phyloP scores from a whole-genome alignment of 2,888 invertebrate genomes.

The Deroplatys truncata region DNA sequence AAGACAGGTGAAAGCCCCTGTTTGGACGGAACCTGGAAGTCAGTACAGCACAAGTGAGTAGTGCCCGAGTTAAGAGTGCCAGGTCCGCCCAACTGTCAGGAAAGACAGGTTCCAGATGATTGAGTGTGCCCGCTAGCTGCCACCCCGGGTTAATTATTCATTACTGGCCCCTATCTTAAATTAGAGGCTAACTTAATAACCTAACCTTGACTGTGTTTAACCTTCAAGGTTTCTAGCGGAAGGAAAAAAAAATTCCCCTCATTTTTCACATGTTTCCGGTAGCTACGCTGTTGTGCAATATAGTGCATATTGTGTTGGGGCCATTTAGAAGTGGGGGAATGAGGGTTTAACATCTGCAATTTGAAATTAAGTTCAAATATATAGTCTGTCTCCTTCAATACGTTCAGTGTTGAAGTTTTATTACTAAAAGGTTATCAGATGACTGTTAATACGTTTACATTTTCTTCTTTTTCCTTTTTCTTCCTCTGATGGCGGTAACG shows the following conservation, averaged over 20 bases:
- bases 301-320: no score
- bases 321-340: no score
- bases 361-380: no score
- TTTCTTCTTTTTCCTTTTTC: no score
- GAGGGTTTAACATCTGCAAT: no score
- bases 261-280: not conserved
- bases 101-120: not conserved
- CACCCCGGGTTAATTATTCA: not conserved
- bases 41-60: not conserved
- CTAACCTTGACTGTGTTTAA: not conserved
- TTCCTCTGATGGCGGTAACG: no score
- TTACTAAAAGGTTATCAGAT: no score
- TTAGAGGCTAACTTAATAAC: not conserved
- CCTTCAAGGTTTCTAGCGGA: not conserved
- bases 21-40: not conserved
- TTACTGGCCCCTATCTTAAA: not conserved
- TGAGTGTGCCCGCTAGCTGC: not conserved
- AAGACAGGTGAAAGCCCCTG: no score
- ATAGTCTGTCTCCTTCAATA: no score
- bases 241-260: not conserved
- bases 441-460: no score
- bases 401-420: no score
- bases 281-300: not conserved
- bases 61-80: not conserved
- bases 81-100: not conserved